These are phyloP conservation scores for Tachystola acroxantha DNA, from an alignment of 2,888 invertebrate species.

Conservation along the genomic window DNA sequence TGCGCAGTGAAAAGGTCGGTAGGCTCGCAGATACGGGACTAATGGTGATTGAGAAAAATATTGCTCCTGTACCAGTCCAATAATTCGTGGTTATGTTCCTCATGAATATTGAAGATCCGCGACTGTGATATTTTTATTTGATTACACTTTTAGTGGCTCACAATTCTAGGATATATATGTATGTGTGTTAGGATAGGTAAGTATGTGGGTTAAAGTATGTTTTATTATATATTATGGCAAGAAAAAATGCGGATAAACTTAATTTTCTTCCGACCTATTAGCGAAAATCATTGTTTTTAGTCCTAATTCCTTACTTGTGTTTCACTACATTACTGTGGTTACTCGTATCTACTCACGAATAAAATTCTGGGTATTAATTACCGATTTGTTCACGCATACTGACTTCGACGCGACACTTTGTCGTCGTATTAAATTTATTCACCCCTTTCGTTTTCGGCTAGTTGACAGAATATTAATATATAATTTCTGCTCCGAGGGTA, in stretches of 20 bases:
- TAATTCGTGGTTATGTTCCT: conserved; percentile 71
- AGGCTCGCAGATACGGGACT: conserved; percentile 69
- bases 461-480: conserved; percentile 69
- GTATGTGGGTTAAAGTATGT: too few relatives aligned
- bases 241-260: too few relatives aligned
- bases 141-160: conserved; percentile 41
- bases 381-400: conserved; percentile 63
- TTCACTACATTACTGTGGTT: too few relatives aligned
- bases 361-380: conserved; percentile 59
- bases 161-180: too few relatives aligned
- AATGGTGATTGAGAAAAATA: conserved; percentile 79
- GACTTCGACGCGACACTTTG: conserved; percentile 53
- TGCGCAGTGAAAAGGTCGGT: conserved; percentile 59
- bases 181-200: too few relatives aligned
- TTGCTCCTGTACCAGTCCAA: conserved; percentile 56
- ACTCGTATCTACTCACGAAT: conserved; percentile 14
- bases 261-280: too few relatives aligned
- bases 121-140: conserved; percentile 65
- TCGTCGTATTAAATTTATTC: conserved; percentile 54
- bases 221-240: too few relatives aligned
- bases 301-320: too few relatives aligned
- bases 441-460: conserved; percentile 61
- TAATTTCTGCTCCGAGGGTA: conserved; percentile 37
- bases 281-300: too few relatives aligned
- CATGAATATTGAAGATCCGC: conserved; percentile 76